Evolutionary conservation across 2,113 vertebrate species (phyloP).

Genomic region (Probosciger aterrimus): DNA sequence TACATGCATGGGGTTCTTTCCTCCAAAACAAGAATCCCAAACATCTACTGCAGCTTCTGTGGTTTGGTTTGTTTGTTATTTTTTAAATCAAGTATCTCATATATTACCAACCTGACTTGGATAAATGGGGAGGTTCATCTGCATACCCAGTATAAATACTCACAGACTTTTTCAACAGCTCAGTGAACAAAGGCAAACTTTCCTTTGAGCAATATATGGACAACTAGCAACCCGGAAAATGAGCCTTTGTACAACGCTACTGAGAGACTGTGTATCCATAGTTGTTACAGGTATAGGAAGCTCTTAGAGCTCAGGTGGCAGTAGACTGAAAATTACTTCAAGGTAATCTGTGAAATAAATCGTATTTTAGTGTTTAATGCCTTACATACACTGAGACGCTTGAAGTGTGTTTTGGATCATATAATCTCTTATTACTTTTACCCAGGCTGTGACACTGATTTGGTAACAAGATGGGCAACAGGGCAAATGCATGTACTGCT

Average conservation of each 20-base stretch:
- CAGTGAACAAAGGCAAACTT: not conserved
- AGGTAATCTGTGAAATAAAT: conserved; percentile 50
- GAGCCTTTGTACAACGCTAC: not conserved
- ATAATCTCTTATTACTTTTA: conserved; percentile 44
- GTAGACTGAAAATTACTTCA: conserved; percentile 23
- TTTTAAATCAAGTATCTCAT: not conserved
- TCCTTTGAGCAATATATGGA: not conserved
- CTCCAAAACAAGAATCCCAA: not conserved
- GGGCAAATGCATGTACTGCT: not conserved
- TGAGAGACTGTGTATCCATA: not conserved
- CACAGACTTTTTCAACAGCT: not conserved
- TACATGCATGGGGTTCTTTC: not conserved
- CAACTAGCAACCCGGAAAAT: not conserved
- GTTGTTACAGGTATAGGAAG: conserved; percentile 1
- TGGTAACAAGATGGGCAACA: not conserved
- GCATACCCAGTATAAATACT: not conserved
- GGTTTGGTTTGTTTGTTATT: not conserved
- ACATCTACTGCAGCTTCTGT: not conserved
- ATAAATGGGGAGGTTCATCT: not conserved
- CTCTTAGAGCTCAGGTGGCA: conserved; percentile 39
- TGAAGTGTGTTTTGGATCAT: conserved; percentile 14
- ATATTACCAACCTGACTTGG: not conserved
- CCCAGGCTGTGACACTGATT: not conserved
- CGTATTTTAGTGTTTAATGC: conserved; percentile 33
- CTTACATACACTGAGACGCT: not conserved